Evolutionary conservation across 2,797 vertebrate genomes (phyloP).

Genomic region (Synaphobranchus kaupii): DNA sequence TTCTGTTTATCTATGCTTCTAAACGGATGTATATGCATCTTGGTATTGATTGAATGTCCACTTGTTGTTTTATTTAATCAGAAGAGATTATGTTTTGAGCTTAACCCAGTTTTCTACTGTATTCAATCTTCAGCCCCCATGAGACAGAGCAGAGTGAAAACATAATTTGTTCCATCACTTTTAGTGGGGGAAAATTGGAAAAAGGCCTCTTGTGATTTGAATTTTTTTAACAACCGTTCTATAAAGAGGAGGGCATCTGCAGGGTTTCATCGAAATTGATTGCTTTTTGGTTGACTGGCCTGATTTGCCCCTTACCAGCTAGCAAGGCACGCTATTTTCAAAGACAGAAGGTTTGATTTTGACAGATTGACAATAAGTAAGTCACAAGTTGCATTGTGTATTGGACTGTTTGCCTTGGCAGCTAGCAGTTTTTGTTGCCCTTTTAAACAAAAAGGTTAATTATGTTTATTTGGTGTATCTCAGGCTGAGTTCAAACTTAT

Average conservation of each 20-base stretch:
- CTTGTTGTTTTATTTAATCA: slow-evolving; percentile 29
- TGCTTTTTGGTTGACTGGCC: slow-evolving; percentile 34
- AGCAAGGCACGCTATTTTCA: slow-evolving; percentile 6
- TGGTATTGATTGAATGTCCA: slow-evolving; percentile 21
- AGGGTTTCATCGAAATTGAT: slow-evolving; percentile 34
- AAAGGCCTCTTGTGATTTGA: background rate
- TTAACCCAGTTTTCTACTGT: slow-evolving; percentile 22
- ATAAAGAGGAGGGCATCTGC: slow-evolving; percentile 19
- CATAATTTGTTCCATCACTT: slow-evolving; percentile 27
- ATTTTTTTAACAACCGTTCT: slow-evolving; percentile 8
- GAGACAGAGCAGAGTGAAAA: slow-evolving; percentile 27
- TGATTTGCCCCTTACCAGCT: slow-evolving; percentile 28
- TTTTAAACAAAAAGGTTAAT: background rate
- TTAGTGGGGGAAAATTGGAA: slow-evolving; percentile 32
- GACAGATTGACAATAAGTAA: slow-evolving; percentile 12
- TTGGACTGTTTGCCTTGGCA: background rate
- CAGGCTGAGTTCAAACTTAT: background rate
- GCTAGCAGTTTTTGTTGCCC: background rate
- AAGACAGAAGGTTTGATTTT: slow-evolving; percentile 4
- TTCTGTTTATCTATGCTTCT: background rate
- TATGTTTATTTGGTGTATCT: slow-evolving; percentile 8
- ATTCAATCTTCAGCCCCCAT: slow-evolving; percentile 49
- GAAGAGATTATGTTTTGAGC: slow-evolving; percentile 19
- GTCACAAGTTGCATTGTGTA: slow-evolving; percentile 12
- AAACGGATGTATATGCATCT: background rate